Evolutionary conservation across 2,888 invertebrate species (phyloP).

Genomic region (Agrenia bidenticulata): DNA sequence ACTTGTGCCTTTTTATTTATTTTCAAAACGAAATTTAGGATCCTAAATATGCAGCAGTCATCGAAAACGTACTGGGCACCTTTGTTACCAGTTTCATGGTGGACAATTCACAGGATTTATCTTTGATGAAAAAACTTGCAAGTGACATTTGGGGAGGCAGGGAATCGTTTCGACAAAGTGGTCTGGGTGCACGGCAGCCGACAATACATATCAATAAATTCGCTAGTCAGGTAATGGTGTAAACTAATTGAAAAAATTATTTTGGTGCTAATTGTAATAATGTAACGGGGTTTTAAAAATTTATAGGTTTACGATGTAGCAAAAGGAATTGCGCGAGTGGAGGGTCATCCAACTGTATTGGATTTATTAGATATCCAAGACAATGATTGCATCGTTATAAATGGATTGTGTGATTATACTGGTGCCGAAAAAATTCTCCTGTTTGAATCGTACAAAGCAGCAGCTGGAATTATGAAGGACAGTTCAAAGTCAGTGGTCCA

Average conservation of each 20-base stretch:
- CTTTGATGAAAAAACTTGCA: conserved; percentile 18
- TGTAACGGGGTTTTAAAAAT: no score
- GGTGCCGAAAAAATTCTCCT: conserved; percentile 74
- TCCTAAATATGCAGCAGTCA: conserved; percentile 31
- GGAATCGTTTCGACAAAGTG: not conserved
- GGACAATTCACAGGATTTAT: conserved; percentile 34
- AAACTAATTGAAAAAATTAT: no score
- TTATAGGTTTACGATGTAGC: conserved; percentile 30
- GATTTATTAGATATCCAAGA: conserved; percentile 67
- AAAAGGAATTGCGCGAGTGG: conserved; percentile 4
- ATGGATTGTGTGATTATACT: conserved; percentile 79
- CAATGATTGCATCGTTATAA: conserved; percentile 73
- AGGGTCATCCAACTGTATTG: conserved; percentile 62
- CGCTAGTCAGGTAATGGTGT: not conserved
- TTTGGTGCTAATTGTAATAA: no score
- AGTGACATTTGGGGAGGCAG: conserved; percentile 19
- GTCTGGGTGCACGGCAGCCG: not conserved
- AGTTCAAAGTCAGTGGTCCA: not conserved
- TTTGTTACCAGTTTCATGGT: conserved; percentile 34
- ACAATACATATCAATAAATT: not conserved
- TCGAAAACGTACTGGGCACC: conserved; percentile 33
- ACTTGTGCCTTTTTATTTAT: no score
- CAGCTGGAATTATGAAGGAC: conserved; percentile 65
- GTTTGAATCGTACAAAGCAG: conserved; percentile 69
- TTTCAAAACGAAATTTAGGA: conserved; percentile 23